These are phyloP conservation scores for Prietella phreatophila DNA, from an alignment of 2,113 vertebrate species.

Conservation along the genomic window DNA sequence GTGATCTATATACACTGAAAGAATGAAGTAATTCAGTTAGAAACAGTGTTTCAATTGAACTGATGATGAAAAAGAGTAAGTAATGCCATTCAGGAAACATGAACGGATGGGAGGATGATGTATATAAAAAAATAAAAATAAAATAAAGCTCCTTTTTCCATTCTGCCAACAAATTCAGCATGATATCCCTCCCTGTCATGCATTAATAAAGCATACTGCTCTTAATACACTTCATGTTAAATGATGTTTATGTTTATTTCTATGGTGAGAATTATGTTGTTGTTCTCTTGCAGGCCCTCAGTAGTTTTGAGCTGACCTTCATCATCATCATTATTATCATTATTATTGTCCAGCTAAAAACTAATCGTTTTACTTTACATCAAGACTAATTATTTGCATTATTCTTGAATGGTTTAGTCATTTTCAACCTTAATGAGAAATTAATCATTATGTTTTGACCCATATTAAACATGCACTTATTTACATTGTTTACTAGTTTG, in stretches of 20 bases:
- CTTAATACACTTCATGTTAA: background rate
- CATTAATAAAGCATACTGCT: background rate
- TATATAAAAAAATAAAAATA: no score
- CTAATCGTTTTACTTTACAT: background rate
- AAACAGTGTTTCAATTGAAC: background rate
- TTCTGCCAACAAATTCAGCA: background rate
- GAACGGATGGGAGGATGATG: background rate
- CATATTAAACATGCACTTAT: background rate
- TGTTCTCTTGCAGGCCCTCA: background rate
- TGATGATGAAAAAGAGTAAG: background rate
- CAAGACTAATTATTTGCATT: no score
- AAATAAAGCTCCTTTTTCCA: background rate
- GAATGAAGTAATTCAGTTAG: background rate
- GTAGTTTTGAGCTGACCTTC: background rate
- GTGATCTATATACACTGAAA: conserved; percentile 62
- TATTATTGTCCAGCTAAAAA: background rate
- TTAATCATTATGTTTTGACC: background rate
- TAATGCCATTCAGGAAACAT: background rate
- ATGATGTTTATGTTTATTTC: background rate
- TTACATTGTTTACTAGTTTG: background rate
- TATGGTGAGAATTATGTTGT: background rate
- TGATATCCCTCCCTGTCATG: background rate
- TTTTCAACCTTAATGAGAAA: background rate
- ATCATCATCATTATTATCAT: background rate
- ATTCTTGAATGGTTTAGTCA: background rate